These are phyloP conservation scores for Dipodomys ordii DNA, from an alignment of 2,113 vertebrate genomes.

Conservation along the genomic window DNA sequence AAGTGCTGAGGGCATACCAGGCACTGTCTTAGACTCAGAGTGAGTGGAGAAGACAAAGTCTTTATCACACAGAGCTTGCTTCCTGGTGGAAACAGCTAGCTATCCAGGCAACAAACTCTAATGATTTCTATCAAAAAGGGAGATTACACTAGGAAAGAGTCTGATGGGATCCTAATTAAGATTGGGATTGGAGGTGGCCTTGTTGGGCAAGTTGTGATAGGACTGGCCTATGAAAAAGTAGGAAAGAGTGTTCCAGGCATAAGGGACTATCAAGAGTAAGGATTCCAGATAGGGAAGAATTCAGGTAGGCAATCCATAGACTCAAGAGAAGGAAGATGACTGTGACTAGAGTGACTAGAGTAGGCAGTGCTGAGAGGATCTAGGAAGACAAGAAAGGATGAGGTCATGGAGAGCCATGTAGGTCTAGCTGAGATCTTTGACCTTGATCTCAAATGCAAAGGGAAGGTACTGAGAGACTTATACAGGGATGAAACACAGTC, in stretches of 20 bases:
- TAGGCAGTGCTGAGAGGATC: neutral
- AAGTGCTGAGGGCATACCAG: neutral
- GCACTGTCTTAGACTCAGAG: neutral
- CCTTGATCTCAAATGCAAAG: neutral
- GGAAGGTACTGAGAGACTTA: neutral
- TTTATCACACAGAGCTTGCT: neutral
- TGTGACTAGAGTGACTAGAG: neutral
- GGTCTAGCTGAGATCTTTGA: neutral
- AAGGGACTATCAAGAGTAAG: neutral
- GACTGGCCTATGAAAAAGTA: neutral
- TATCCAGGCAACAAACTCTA: neutral
- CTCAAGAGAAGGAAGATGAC: neutral
- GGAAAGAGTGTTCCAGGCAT: neutral
- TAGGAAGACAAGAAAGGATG: neutral
- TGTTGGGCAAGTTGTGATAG: neutral
- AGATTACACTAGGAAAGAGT: neutral
- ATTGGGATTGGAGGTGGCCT: neutral
- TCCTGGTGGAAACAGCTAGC: neutral
- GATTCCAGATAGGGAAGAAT: neutral
- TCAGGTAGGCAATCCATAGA: neutral
- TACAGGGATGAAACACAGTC: slow-evolving; percentile 1
- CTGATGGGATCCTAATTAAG: neutral
- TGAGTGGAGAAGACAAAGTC: neutral
- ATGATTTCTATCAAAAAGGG: neutral
- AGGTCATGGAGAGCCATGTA: neutral